phyloP scores from a whole-genome alignment of 2,113 vertebrate species.

The Tyrannus savana region DNA sequence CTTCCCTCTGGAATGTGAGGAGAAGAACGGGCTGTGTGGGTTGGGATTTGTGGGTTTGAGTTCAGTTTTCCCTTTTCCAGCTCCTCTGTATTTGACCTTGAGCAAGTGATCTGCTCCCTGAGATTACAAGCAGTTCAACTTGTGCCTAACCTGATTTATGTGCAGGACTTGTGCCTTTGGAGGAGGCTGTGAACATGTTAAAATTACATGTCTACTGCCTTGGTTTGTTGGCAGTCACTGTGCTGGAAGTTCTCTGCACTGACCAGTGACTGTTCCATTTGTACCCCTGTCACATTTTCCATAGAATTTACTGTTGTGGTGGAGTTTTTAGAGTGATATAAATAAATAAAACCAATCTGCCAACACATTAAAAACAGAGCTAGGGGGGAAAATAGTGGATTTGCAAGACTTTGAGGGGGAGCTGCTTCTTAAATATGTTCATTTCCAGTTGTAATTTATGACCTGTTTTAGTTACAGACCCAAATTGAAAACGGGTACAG shows the following conservation, averaged over 20 bases:
- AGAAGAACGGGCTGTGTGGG: not conserved
- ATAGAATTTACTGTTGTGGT: not conserved
- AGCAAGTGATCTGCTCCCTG: not conserved
- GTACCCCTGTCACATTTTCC: not conserved
- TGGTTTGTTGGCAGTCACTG: not conserved
- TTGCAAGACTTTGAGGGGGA: not conserved
- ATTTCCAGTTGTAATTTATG: not conserved
- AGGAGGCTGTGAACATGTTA: not conserved
- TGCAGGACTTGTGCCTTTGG: not conserved
- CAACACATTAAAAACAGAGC: not conserved
- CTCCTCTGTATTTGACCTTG: not conserved
- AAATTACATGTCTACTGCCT: not conserved
- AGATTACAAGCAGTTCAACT: not conserved
- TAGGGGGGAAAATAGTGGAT: not conserved
- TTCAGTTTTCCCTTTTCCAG: not conserved
- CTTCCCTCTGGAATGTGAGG: not conserved
- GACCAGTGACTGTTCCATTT: not conserved
- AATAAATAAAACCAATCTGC: not conserved
- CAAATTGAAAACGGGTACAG: not conserved
- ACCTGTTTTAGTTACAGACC: not conserved
- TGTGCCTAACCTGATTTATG: not conserved
- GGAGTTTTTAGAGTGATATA: not conserved
- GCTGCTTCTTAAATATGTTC: not conserved
- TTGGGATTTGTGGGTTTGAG: not conserved
- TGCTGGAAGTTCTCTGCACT: not conserved